phyloP scores from a whole-genome alignment of 2,797 vertebrate species.

The Enteromius viviparus region DNA sequence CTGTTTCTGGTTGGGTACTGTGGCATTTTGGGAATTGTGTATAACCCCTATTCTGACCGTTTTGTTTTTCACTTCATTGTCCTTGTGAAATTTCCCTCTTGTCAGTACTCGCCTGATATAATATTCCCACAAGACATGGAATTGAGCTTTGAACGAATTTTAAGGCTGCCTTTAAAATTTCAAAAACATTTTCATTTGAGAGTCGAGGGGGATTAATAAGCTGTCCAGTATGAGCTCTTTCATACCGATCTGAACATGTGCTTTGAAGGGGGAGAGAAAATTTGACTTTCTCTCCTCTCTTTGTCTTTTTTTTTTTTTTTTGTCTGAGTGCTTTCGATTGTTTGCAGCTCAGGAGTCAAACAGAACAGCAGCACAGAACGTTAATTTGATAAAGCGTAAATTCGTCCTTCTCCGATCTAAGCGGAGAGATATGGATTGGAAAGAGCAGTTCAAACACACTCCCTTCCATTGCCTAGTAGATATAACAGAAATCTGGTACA shows the following conservation, averaged over 20 bases:
- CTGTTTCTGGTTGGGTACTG: background rate
- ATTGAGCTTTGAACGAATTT: conserved; percentile 29
- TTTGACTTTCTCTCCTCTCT: conserved; percentile 16
- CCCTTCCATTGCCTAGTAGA: background rate
- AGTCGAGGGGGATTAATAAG: conserved; percentile 39
- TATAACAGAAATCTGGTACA: background rate
- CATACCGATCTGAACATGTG: conserved; percentile 14
- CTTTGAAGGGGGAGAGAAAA: conserved; percentile 24
- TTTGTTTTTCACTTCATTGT: conserved; percentile 19
- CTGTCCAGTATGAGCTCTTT: conserved; percentile 14
- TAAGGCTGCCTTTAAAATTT: conserved; percentile 22
- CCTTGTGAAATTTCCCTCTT: background rate
- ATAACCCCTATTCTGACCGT: background rate
- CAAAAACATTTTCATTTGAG: conserved; percentile 34
- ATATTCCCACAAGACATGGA: conserved; percentile 17
- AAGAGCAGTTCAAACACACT: background rate
- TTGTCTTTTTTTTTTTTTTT: conserved; percentile 7
- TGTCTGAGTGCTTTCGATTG: conserved; percentile 13
- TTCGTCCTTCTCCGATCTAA: background rate
- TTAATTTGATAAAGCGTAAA: conserved; percentile 13
- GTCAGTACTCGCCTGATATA: conserved; percentile 15
- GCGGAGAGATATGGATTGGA: background rate
- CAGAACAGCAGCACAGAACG: conserved; percentile 4
- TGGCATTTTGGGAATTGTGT: background rate
- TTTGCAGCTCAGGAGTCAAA: conserved; percentile 29